Base-by-base conservation (phyloP, 1,140 invertebrate genomes). In the Apis laboriosa region DNA sequence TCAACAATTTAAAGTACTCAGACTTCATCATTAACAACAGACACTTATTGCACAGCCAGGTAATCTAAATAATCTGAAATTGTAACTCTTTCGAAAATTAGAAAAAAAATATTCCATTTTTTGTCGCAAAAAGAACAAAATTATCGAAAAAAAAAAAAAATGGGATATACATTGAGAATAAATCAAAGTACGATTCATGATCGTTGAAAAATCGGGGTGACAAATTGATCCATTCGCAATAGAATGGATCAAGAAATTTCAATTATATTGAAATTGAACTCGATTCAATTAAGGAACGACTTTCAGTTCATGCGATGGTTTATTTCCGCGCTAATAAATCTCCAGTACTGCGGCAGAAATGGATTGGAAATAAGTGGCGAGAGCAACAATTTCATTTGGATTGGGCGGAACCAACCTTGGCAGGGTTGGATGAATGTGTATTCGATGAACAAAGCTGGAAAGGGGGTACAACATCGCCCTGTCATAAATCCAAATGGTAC, bases 371-470 rank as follows among this genome's bases (percentile, higher is more conserved):
- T 89, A 24, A 86, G 86, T 66, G 84, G 84, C 8, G 87, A 87
- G 61, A 55, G 53, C n/a, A 34, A 17, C 13, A 77, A 90, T 87
- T 91, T 90, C 43, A 12, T 49, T 53, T 91, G 90, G 89, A 87
- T 79, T 64, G 80, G 80, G 12, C 72, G 67, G 15, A 19, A 85
- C 17, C 72, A 86, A 60, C 55, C 71, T 12, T 92, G 91, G 90
- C 86, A 81, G 13, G 91, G 91, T 24, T 91, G 90, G 91, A 80
- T 89, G 77, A 82, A 92, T 49, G 85, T 92, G 4, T 92, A 92
- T 83, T 90, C 90, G 21, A 77, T 88, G 51, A 90, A 86, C 72
- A 91, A 91, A 83, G 88, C 88, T 71, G 90, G 90, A 28, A 91
- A 86, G 66, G 83, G 66, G 3, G 24, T 11, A 0, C 28, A 74